These are phyloP conservation scores for Silvanus unidentatus DNA, from an alignment of 2,888 invertebrate genomes.

Conservation along the genomic window DNA sequence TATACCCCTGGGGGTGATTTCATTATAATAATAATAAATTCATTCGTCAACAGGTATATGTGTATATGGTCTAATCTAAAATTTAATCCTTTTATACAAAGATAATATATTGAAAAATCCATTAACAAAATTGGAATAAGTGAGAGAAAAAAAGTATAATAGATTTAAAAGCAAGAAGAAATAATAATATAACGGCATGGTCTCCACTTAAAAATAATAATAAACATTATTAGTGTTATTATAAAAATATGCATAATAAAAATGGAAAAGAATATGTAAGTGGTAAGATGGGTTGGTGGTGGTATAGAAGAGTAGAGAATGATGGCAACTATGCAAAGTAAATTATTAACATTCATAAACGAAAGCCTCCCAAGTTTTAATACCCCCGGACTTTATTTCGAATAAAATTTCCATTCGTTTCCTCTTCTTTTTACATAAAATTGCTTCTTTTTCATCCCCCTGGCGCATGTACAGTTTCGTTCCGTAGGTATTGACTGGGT, in stretches of 20 bases:
- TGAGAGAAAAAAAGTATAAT: too few species aligned
- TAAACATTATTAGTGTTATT: too few species aligned
- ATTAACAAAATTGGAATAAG: too few species aligned
- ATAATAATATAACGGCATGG: too few species aligned
- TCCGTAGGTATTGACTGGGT: constrained; percentile 38
- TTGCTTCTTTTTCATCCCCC: constrained; percentile 38
- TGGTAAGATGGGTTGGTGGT: too few species aligned
- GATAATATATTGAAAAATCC: constrained; percentile 6
- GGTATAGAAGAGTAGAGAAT: too few species aligned
- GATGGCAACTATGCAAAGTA: constrained; percentile 42
- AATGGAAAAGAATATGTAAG: too few species aligned
- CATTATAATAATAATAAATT: constrained; percentile 19
- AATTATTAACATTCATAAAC: constrained; percentile 48
- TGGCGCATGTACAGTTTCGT: constrained; percentile 39
- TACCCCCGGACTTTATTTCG: constrained; percentile 43
- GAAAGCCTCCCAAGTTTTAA: constrained; percentile 44
- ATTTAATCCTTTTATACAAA: constrained; percentile 43
- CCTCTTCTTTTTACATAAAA: constrained; percentile 40
- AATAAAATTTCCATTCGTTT: constrained; percentile 47
- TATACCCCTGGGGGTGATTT: too few species aligned
- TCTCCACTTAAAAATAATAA: too few species aligned
- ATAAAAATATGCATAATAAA: too few species aligned
- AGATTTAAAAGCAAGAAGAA: too few species aligned
- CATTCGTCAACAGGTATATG: constrained; percentile 34
- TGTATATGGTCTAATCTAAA: too few species aligned